These are phyloP conservation scores for Mythimna loreyi DNA, from an alignment of 2,888 invertebrate genomes.

Conservation along the genomic window DNA sequence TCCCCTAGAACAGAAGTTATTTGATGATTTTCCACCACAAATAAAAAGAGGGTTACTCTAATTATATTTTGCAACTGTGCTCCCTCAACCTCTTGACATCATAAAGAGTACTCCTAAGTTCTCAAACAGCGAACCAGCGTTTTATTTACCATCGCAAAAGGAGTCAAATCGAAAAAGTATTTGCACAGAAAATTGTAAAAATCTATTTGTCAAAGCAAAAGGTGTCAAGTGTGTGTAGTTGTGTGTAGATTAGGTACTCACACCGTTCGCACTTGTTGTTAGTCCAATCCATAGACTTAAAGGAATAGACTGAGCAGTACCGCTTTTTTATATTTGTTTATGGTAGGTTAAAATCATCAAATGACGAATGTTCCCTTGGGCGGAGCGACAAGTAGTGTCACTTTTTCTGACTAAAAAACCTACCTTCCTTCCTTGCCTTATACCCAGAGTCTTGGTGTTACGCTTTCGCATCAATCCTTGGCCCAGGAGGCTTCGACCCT, in stretches of 20 bases:
- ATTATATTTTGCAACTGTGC: too few species aligned
- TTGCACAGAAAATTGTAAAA: background rate
- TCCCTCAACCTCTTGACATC: background rate
- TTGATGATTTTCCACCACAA: background rate
- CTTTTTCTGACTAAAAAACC: too few species aligned
- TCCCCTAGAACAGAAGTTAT: background rate
- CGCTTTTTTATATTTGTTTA: too few species aligned
- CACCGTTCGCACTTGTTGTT: constrained; percentile 21
- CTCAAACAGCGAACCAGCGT: background rate
- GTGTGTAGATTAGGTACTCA: background rate
- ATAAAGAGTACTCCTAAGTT: background rate
- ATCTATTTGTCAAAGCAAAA: constrained; percentile 28
- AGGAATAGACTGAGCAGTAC: background rate
- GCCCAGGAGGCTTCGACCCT: too few species aligned
- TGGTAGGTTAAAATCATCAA: too few species aligned
- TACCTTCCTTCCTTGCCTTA: too few species aligned
- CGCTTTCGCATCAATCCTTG: too few species aligned
- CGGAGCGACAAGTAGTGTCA: too few species aligned
- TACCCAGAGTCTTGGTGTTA: too few species aligned
- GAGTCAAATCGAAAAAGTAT: background rate
- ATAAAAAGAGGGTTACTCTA: too few species aligned
- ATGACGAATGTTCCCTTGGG: too few species aligned
- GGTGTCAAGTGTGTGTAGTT: background rate
- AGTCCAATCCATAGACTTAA: constrained; percentile 23
- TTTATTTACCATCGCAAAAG: background rate